Evolutionary conservation across 2,113 vertebrate species (phyloP).

Genomic region (Grus americana): DNA sequence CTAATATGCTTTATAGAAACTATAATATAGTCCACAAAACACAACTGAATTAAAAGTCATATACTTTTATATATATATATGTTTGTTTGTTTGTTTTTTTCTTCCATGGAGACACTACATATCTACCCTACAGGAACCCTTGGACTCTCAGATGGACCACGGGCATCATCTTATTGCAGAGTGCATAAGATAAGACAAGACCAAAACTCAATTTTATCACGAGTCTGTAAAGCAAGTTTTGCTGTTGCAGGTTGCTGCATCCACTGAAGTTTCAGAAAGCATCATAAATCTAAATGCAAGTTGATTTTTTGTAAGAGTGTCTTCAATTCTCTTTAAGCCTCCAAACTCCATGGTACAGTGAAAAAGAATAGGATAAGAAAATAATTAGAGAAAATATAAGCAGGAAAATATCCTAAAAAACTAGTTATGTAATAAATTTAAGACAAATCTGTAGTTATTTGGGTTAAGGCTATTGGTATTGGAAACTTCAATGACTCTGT

Average conservation of each 20-base stretch:
- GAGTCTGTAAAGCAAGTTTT: neutral
- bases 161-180: neutral
- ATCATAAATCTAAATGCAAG: neutral
- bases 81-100: too few species aligned
- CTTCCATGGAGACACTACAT: neutral
- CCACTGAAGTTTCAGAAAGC: neutral
- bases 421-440: neutral
- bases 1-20: neutral
- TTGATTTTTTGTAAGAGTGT: neutral
- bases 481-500: neutral
- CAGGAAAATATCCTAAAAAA: neutral
- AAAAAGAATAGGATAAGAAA: neutral
- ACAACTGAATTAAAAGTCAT: neutral
- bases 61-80: neutral
- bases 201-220: neutral
- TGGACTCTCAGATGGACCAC: neutral
- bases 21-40: neutral
- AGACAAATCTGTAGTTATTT: neutral
- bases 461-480: accelerated
- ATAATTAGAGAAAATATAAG: neutral
- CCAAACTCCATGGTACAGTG: neutral
- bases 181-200: neutral
- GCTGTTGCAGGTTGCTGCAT: neutral
- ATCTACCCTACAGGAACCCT: neutral
- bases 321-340: neutral